Evolutionary conservation across 2,888 invertebrate genomes (phyloP).

Genomic region (Agriopis aurantiaria): DNA sequence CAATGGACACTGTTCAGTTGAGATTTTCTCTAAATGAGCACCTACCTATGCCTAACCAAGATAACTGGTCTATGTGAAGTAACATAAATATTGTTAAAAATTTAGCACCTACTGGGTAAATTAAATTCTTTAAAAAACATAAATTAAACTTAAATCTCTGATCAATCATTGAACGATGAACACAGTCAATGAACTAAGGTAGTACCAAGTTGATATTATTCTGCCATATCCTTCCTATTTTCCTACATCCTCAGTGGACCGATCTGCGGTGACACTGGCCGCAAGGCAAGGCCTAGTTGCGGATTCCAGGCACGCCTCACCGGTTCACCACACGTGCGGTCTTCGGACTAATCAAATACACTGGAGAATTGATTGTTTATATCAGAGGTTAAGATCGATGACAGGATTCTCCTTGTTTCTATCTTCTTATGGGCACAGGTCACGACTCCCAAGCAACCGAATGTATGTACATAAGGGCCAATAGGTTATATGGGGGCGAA

Average conservation of each 20-base stretch:
- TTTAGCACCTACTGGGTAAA: too few relatives aligned
- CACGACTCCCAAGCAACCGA: background rate
- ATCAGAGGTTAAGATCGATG: background rate
- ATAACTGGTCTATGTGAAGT: too few relatives aligned
- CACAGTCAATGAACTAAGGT: too few relatives aligned
- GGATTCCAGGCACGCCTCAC: conserved; percentile 59
- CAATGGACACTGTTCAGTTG: background rate
- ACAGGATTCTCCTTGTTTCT: background rate
- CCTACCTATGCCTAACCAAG: too few relatives aligned
- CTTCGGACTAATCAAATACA: conserved; percentile 16
- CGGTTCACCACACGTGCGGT: conserved; percentile 50
- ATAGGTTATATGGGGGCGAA: too few relatives aligned
- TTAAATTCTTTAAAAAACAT: too few relatives aligned
- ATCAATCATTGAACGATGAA: too few relatives aligned
- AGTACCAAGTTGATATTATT: background rate
- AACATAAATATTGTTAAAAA: too few relatives aligned
- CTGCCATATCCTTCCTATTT: background rate
- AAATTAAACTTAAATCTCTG: too few relatives aligned
- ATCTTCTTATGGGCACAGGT: background rate
- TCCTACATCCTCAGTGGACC: conserved; percentile 38
- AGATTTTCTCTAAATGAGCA: too few relatives aligned
- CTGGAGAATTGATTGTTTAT: conserved; percentile 2
- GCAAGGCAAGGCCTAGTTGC: conserved; percentile 64
- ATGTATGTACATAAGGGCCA: too few relatives aligned
- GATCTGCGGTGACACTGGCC: conserved; percentile 56